phyloP scores from a whole-genome alignment of 2,113 vertebrate species.

The Enhydra lutris region DNA sequence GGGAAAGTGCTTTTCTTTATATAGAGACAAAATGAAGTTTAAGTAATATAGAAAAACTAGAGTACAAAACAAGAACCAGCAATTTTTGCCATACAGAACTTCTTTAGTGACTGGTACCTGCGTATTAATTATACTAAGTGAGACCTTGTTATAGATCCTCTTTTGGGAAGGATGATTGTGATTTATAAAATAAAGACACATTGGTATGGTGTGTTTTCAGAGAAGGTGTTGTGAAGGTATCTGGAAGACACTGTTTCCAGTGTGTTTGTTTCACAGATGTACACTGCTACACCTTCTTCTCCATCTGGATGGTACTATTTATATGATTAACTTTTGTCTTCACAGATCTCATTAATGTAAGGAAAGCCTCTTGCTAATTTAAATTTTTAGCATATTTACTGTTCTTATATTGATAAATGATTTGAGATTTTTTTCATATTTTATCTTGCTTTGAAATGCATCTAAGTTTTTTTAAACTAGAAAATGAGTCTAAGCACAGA shows the following conservation, averaged over 20 bases:
- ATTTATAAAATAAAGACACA: slow-evolving; percentile 22
- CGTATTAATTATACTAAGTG: background rate
- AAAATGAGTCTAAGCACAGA: background rate
- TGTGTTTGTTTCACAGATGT: background rate
- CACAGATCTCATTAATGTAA: background rate
- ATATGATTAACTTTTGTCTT: background rate
- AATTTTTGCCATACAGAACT: background rate
- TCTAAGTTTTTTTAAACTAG: background rate
- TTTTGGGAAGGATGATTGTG: background rate
- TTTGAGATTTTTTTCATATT: background rate
- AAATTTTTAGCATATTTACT: background rate
- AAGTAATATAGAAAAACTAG: background rate
- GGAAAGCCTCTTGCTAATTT: background rate
- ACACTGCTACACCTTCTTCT: background rate
- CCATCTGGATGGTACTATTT: background rate
- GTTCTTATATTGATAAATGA: background rate
- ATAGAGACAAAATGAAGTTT: background rate
- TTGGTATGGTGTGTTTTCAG: background rate
- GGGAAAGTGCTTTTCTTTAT: background rate
- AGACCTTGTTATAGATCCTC: background rate
- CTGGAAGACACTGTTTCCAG: background rate
- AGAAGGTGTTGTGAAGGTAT: background rate
- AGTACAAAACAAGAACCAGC: background rate
- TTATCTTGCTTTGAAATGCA: slow-evolving; percentile 25
- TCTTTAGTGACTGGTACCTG: background rate